Percentiles rank a stretch among this genome's conserved stretches.
Evolutionary conservation across 2,113 vertebrate genomes (phyloP).

Genomic region (Eonycteris spelaea): DNA sequence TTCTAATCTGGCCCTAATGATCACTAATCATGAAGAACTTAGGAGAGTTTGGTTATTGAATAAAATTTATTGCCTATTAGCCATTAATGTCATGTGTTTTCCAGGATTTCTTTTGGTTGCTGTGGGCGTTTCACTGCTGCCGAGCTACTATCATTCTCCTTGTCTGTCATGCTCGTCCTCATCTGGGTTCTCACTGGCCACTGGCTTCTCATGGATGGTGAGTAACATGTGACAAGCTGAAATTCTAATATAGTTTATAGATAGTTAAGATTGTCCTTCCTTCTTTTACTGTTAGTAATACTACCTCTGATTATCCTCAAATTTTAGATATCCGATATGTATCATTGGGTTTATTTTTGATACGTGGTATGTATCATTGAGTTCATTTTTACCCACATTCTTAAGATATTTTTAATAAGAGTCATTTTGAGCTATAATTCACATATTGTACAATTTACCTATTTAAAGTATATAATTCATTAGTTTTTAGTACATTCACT

Average conservation of each 20-base stretch:
- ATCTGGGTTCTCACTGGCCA: conserved; percentile 99
- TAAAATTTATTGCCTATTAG: neutral
- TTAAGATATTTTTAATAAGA: neutral
- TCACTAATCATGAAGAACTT: neutral
- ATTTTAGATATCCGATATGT: neutral
- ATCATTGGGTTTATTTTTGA: neutral
- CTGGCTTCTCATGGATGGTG: conserved; percentile 99
- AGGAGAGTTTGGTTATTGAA: conserved; percentile 44
- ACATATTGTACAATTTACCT: neutral
- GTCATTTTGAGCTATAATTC: neutral
- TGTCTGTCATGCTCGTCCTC: conserved; percentile 97
- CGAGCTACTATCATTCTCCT: conserved; percentile 96
- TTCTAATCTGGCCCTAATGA: neutral
- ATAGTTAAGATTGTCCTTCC: neutral
- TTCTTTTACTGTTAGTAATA: neutral
- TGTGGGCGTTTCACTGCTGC: conserved; percentile 98
- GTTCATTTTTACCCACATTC: neutral
- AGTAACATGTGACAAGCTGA: conserved; percentile 61
- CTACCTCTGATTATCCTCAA: neutral
- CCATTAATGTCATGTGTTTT: conserved; percentile 55
- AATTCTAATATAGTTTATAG: neutral
- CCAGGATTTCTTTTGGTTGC: conserved; percentile 98
- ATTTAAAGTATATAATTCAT: neutral
- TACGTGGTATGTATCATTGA: neutral
- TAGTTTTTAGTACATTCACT: neutral